phyloP scores from a whole-genome alignment of 1,140 invertebrate genomes.

The Plectrocnemia conspersa region DNA sequence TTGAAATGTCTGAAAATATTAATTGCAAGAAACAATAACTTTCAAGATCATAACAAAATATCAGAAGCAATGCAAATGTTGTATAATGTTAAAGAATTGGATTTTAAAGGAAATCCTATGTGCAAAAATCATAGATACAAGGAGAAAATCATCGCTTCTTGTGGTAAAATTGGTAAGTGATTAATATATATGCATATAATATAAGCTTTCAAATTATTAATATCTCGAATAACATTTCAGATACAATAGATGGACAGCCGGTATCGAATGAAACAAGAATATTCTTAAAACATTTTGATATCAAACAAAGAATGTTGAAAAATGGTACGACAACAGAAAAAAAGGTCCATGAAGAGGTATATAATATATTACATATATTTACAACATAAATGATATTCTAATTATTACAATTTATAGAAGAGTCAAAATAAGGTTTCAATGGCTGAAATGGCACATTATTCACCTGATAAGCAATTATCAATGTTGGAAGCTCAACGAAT shows the following conservation, averaged over 20 bases:
- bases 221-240: constrained; percentile 36
- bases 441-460: background rate
- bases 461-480: constrained; percentile 24
- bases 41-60: constrained; percentile 48
- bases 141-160: constrained; percentile 61
- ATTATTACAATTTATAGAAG: too few species aligned
- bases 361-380: too few species aligned
- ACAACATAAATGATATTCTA: too few species aligned
- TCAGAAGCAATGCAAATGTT: constrained; percentile 52
- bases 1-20: constrained; percentile 46
- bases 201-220: constrained; percentile 1
- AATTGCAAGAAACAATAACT: constrained; percentile 49
- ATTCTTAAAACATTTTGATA: constrained; percentile 53
- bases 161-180: constrained; percentile 52
- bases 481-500: constrained; percentile 25
- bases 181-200: background rate
- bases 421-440: background rate
- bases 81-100: constrained; percentile 49
- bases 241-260: constrained; percentile 47
- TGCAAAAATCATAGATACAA: constrained; percentile 56
- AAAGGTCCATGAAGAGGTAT: too few species aligned
- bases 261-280: constrained; percentile 46
- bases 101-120: constrained; percentile 59
- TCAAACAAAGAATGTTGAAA: constrained; percentile 34
- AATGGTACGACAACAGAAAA: too few species aligned